Base-by-base conservation (phyloP, 2,888 invertebrate genomes). In the Anticlea derivata region DNA sequence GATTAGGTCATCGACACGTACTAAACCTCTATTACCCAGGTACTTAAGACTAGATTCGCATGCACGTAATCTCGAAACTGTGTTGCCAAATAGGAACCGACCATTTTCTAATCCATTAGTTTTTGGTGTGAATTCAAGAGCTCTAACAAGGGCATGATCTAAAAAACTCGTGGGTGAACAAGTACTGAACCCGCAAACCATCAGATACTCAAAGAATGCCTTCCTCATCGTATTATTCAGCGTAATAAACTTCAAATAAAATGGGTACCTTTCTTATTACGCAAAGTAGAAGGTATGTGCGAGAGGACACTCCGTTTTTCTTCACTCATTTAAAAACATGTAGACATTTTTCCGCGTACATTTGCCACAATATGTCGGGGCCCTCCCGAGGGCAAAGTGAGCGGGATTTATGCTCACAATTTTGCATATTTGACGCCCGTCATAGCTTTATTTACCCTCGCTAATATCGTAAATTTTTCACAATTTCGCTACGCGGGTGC, bases 331-430 rank as follows among this genome's bases (percentile, higher is more conserved):
- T 48, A 53, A 44, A 50, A 48, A 30, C 48, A 48, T 26, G 40
- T 38, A 37, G 27, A 45, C 24, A 53, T 48, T 44, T 44, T 47
- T 44, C 11, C 52, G 38, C 40, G 47, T 39, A 44, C 39, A 53
- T 53, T 53, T 53, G 48, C 34, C 40, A 48, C 48, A 44, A 34
- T 44, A 44, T 53, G 43, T 47, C 43, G 35, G 40, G 31, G 54
- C 47, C n/a, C 57, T 31, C 33, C 39, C 39, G 24, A 27, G 55
- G 58, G 22, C 39, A 50, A 37, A 50, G 45, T 52, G 50, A 48
- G 50, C 41, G 8, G 53, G 60, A 62, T 62, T 62, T 60, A 61
- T 60, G 50, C 48, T 55, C 46, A 52, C 55, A 53, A 46, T 52
- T 56, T 48, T 55, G 50, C 48, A 58, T 56, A 49, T 62, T 60